phyloP scores from a whole-genome alignment of 2,797 vertebrate species.

The Oreonectes daqikongensis region DNA sequence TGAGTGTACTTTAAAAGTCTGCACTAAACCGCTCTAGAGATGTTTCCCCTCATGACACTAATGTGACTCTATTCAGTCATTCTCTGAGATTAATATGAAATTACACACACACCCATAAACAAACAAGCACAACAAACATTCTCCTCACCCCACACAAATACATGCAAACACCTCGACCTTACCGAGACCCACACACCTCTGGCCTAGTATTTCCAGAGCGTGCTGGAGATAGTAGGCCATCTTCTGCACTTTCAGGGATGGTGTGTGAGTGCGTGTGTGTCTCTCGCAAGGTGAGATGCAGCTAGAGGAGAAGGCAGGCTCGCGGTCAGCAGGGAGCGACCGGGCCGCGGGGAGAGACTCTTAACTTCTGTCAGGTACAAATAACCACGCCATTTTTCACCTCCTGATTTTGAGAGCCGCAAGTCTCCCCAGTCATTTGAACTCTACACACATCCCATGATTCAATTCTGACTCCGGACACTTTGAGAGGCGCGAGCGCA shows the following conservation, averaged over 20 bases:
- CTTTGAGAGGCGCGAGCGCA: conserved; percentile 58
- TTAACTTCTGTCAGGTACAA: conserved; percentile 88
- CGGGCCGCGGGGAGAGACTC: conserved; percentile 80
- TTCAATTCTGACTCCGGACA: conserved; percentile 72
- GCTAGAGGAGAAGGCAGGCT: conserved; percentile 77
- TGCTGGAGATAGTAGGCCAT: conserved; percentile 61
- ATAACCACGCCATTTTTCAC: conserved; percentile 85
- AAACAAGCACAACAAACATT: conserved; percentile 35
- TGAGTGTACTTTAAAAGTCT: conserved; percentile 19
- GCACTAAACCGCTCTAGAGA: neutral
- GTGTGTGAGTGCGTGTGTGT: conserved; percentile 55
- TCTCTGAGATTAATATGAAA: conserved; percentile 38
- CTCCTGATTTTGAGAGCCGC: conserved; percentile 78
- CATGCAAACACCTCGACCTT: conserved; percentile 21
- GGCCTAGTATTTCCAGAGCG: conserved; percentile 49
- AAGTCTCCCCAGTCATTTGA: conserved; percentile 81
- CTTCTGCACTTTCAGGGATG: conserved; percentile 60
- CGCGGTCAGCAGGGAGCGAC: conserved; percentile 78
- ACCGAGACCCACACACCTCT: conserved; percentile 23
- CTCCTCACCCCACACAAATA: conserved; percentile 6
- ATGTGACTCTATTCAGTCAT: conserved; percentile 31
- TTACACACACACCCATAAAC: conserved; percentile 30
- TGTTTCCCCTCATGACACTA: conserved; percentile 13
- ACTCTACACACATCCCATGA: conserved; percentile 78
- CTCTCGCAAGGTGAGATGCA: conserved; percentile 79